Evolutionary conservation across 2,888 invertebrate species (phyloP).

Genomic region (Calameuta pallipes): DNA sequence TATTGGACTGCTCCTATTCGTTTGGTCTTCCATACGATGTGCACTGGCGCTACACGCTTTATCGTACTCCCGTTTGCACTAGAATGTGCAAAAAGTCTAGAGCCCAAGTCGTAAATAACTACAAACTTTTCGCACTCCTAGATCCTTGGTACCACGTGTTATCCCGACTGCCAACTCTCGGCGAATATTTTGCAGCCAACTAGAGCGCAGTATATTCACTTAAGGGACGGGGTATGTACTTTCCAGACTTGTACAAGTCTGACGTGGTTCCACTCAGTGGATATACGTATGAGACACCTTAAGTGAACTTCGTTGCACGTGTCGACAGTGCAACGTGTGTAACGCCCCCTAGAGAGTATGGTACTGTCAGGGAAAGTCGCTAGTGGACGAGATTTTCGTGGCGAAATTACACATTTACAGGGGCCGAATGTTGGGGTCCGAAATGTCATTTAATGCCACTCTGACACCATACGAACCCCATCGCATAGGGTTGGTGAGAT

Average conservation of each 20-base stretch:
- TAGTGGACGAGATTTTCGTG: constrained; percentile 40
- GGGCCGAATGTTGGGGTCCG: constrained; percentile 49
- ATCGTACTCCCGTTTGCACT: neutral
- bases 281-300: neutral
- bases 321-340: constrained; percentile 11
- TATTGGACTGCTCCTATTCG: neutral
- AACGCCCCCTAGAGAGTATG: constrained; percentile 10
- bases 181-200: neutral
- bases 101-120: constrained; percentile 12
- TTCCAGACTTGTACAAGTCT: neutral
- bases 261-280: neutral
- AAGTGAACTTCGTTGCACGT: constrained; percentile 5
- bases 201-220: neutral
- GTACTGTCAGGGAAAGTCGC: neutral
- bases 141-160: neutral
- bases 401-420: constrained; percentile 46
- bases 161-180: neutral
- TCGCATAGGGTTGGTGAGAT: neutral
- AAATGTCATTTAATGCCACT: constrained; percentile 51
- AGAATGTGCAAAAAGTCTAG: constrained; percentile 9
- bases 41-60: neutral
- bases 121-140: neutral
- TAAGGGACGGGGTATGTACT: neutral
- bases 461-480: constrained; percentile 18
- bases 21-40: neutral